A percentile compares a stretch with the other conserved stretches of the same genome.
These are phyloP conservation scores for Drosophila quadrilineata DNA, from an alignment of 1,140 invertebrate genomes.

Conservation along the genomic window DNA sequence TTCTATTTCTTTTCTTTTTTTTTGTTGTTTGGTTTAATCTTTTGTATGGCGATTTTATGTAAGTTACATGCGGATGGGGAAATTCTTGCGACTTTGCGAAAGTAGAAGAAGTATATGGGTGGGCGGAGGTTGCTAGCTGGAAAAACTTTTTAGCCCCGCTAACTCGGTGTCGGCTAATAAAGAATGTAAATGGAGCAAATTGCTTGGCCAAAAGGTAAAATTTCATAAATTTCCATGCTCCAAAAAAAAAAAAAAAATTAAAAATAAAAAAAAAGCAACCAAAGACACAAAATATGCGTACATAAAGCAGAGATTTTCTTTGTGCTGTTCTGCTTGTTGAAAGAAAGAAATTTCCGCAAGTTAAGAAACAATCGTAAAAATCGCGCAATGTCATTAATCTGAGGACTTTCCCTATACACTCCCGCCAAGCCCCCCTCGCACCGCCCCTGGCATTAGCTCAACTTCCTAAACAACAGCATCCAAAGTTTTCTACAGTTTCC, in stretches of 20 bases:
- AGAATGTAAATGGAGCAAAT: conserved; percentile 79
- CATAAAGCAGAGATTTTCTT: conserved; percentile 16
- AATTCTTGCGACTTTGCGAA: conserved; percentile 26
- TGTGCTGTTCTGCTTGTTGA: conserved; percentile 36
- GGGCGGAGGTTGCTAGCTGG: neutral
- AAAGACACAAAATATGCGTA: conserved; percentile 34
- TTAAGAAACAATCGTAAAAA: conserved; percentile 60
- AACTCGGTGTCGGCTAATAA: conserved; percentile 59
- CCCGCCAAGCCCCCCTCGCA: too few species aligned
- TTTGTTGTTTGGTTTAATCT: conserved; percentile 30
- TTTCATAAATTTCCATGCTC: conserved; percentile 62
- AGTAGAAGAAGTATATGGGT: conserved; percentile 9
- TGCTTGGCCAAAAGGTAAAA: conserved; percentile 73
- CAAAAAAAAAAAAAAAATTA: conserved; percentile 27
- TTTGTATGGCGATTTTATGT: conserved; percentile 41
- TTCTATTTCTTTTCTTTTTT: too few species aligned
- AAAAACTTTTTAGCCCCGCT: conserved; percentile 31
- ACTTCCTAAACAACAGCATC: too few species aligned
- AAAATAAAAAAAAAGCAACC: conserved; percentile 9
- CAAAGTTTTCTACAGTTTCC: too few species aligned
- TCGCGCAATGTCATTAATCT: conserved; percentile 57
- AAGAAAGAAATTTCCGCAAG: too few species aligned
- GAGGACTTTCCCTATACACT: conserved; percentile 23
- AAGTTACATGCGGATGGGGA: conserved; percentile 35
- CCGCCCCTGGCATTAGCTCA: too few species aligned